phyloP scores from a whole-genome alignment of 2,797 vertebrate species.

The Siniperca obscura region DNA sequence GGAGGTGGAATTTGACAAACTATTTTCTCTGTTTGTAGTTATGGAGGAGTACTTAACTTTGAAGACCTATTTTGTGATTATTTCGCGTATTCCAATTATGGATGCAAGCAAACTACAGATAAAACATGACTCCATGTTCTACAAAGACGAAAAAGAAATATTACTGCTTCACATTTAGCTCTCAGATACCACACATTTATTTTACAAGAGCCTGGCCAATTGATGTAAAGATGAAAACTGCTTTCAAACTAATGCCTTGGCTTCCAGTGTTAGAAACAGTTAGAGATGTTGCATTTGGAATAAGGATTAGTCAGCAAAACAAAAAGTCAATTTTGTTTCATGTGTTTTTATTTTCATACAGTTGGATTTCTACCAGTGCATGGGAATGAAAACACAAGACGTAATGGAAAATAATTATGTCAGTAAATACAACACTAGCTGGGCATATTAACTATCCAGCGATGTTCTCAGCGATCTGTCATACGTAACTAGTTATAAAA shows the following conservation, averaged over 20 bases:
- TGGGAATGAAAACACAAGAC: slow-evolving; percentile 28
- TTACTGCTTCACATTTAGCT: background rate
- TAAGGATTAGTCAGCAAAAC: slow-evolving; percentile 11
- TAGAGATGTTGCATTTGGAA: background rate
- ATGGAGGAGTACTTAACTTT: background rate
- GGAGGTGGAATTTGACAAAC: no score
- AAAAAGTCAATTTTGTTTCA: slow-evolving; percentile 23
- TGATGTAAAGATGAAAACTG: background rate
- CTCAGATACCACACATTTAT: background rate
- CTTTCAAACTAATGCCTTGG: background rate
- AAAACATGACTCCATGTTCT: background rate
- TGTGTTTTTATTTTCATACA: background rate
- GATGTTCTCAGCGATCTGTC: slow-evolving; percentile 49
- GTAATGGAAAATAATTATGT: slow-evolving; percentile 9
- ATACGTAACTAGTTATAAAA: slow-evolving; percentile 22
- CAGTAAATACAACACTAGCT: slow-evolving; percentile 22
- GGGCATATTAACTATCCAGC: slow-evolving; percentile 19
- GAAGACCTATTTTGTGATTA: background rate
- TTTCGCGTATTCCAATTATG: background rate
- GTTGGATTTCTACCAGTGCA: background rate
- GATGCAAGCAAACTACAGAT: background rate
- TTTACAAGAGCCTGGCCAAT: background rate
- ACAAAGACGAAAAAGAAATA: background rate
- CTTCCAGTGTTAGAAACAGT: background rate
- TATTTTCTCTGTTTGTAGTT: no score